phyloP scores from a whole-genome alignment of 1,140 invertebrate genomes.

The Ctenoplectra terminalis region DNA sequence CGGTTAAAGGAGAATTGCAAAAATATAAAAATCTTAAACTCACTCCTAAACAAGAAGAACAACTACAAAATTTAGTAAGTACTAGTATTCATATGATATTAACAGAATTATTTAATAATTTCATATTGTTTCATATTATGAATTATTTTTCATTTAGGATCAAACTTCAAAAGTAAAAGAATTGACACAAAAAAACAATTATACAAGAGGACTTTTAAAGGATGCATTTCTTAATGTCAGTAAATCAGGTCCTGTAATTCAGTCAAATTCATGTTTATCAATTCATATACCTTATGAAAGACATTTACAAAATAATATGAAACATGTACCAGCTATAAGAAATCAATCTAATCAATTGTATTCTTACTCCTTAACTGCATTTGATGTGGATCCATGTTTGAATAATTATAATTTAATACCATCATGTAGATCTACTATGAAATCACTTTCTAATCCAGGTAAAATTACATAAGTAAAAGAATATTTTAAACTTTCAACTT shows the following conservation, averaged over 20 bases:
- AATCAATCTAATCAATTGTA: constrained; percentile 3
- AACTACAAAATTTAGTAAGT: constrained; percentile 62
- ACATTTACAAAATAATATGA: constrained; percentile 9
- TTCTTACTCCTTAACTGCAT: constrained; percentile 13
- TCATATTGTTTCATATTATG: not conserved
- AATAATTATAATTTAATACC: constrained; percentile 22
- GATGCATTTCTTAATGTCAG: constrained; percentile 18
- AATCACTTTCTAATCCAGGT: not conserved
- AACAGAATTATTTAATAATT: not conserved
- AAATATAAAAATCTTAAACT: constrained; percentile 71
- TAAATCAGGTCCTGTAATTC: constrained; percentile 14
- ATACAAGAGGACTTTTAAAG: constrained; percentile 6
- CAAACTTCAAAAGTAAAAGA: constrained; percentile 10
- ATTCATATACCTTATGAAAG: constrained; percentile 29
- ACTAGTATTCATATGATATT: not conserved
- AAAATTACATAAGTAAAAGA: not conserved
- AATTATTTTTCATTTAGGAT: constrained; percentile 17
- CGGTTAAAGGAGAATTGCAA: constrained; percentile 59
- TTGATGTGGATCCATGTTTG: not conserved
- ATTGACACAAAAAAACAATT: not conserved
- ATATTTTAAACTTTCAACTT: not conserved
- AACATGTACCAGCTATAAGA: not conserved
- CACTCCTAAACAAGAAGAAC: constrained; percentile 66
- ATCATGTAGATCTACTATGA: not conserved
- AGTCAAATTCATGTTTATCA: constrained; percentile 53